Evolutionary conservation across 2,888 invertebrate genomes (phyloP), one percentile per base, ranked within the genome.

Genomic region (Lasioglossum villosulum): DNA sequence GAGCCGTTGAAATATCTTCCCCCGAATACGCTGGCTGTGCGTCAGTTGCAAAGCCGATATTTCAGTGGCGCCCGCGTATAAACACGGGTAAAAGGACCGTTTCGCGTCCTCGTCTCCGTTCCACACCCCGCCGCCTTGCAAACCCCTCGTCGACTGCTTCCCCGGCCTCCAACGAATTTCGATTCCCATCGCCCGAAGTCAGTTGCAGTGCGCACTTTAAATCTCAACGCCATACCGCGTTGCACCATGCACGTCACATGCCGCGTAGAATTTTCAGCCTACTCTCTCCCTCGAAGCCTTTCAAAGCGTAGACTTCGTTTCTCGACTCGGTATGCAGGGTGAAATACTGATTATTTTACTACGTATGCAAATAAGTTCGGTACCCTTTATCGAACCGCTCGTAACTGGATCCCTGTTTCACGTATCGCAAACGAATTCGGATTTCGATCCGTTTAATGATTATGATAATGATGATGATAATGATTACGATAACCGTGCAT

Each of bases 1-100:
- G 83, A 80, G 78, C 81, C 75, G 84, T 77, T 80, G 88, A 87
- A 90, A 87, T 88, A 88, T 75, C 84, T 86, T 86, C 78, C 56
- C 75, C 81, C 71, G 86, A 74, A 86, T 85, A 86, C 52, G 84
- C 72, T 59, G 83, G 52, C 72, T 70, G 80, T 80, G 80, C 80
- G 90, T 86, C 90, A 88, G 83, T 84, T 86, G 80, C 86, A 90
- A 90, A 88, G 79, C 87, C 90, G 86, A 90, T 89, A 90, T 89
- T 88, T 89, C 84, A 90, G 76, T 70, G 83, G 75, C 74, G 84
- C 74, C 74, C 80, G 30, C 88, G 48, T 84, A 83, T 89, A 89
- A 88, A 88, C 84, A 88, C 78, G 86, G 81, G 82, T 88, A 81
- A 88, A 86, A 86, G 90, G 83, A 83, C 83, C 82, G 70, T 72